Evolutionary conservation across 2,888 invertebrate species (phyloP), one percentile per base, ranked within the genome.

Genomic region (Idaea dimidiata): DNA sequence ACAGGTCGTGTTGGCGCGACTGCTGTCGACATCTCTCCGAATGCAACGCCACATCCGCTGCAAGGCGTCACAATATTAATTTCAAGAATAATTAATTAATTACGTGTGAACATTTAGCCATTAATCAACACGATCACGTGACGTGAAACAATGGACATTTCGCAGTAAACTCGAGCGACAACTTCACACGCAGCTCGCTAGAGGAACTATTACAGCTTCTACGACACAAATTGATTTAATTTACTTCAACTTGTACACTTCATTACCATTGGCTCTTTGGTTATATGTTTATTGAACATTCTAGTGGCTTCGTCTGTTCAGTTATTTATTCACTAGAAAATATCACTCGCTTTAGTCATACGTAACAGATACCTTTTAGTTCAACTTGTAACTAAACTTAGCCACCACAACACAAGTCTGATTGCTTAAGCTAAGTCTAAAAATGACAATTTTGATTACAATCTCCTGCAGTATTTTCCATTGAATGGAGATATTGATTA

Each of bases 11-110:
- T 69, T 69, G 73, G 76, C 73, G 70, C 71, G 72, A 71, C 65
- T 70, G 75, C 67, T 73, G 73, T 71, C 77, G 78, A 72, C 81
- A 75, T 72, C 76, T 77, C 8, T 14, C 74, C 65, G 62, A 69
- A 64, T 70, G 79, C 81, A 82, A 72, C 81, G 75, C 74, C 78
- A 76, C 84, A 89, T 87, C 91, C 86, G 80, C 81, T 89, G 86
- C 91, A 91, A 84, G 81, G 43, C 83, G 82, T 79, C 77, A 81
- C 85, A 80, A 83, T 87, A 89, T 89, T 91, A 90, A 89, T 90
- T 87, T 84, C 77, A 75, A 79, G 71, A 78, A 81, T 86, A 88
- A 89, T 89, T 91, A 91, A 89, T 88, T 86, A 87, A 86, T 86
- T 84, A 86, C 82, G 82, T 83, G 75, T 81, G 80, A 84, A 78